Base-by-base conservation (phyloP, 2,113 vertebrate genomes). In the Pyxicephalus adspersus region DNA sequence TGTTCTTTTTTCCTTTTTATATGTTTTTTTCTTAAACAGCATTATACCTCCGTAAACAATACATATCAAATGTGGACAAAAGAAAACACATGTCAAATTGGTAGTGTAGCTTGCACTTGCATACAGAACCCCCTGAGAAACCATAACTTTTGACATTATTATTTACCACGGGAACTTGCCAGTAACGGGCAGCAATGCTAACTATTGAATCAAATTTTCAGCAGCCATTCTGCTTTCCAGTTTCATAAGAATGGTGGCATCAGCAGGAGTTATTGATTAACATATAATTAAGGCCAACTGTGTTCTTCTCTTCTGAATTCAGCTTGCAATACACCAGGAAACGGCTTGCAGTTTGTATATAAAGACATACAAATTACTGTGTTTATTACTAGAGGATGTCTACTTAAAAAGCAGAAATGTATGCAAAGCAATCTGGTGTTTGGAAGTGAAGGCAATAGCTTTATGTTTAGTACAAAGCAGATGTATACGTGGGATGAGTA, bases 251-350 rank as follows among this genome's bases (percentile, higher is more conserved):
- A 22, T 25, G 25, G 23, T 31, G n/a, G 28, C 25, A 65, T 18
- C 64, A 31, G 64, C 64, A 65, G 31, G 64, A 65, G 64, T 65
- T 65, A 25, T 17, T 65, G 64, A 65, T 65, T 65, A 65, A 29
- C 64, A 65, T 65, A 31, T 65, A 31, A 31, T 20, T 19, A 31
- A 31, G 31, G 64, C 64, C 15, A 18, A 31, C 5, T 23, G 19
- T 63, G 60, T 22, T 16, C 9, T 45, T 45, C 38, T 31, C 20
- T 65, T 25, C 28, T 31, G 15, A 29, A 31, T 31, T 65, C 28
- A 29, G 6, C 64, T 31, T 65, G 57, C 57, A 60, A 1, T 60
- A 23, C 22, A n/a, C 20, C 20, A 65, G 19, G 13, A 13, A 15
- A 65, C 1, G 64, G 26, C 64, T 34, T 19, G 20, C 20, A 65